These are phyloP conservation scores for Sylvia borin DNA, from an alignment of 2,797 vertebrate genomes.

Conservation along the genomic window DNA sequence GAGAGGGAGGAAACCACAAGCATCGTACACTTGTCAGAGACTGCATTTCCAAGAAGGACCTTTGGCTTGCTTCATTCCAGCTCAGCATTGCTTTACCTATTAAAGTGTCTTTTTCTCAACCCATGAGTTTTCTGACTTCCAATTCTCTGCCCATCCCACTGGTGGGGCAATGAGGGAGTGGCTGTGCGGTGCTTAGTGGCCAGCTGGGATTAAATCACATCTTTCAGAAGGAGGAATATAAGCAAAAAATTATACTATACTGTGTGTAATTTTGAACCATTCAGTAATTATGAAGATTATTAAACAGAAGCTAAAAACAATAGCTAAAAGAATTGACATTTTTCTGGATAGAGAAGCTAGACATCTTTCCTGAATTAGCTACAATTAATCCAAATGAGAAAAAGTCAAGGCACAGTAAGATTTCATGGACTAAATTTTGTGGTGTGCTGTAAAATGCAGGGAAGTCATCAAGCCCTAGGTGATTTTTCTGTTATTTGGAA, in stretches of 20 bases:
- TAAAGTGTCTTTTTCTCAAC: background rate
- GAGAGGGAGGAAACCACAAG: background rate
- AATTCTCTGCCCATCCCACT: background rate
- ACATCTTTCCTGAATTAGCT: background rate
- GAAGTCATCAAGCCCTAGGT: background rate
- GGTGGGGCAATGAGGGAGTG: background rate
- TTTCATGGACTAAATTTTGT: background rate
- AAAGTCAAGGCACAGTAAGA: background rate
- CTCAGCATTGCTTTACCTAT: background rate
- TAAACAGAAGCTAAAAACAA: background rate
- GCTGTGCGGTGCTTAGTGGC: background rate
- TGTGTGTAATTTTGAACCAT: background rate
- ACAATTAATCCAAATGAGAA: background rate
- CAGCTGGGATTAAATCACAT: background rate
- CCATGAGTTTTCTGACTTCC: background rate
- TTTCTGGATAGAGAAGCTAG: background rate
- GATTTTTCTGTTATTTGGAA: background rate
- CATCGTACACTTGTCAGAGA: background rate
- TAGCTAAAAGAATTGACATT: background rate
- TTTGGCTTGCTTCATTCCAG: background rate
- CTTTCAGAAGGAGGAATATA: background rate
- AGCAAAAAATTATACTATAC: background rate
- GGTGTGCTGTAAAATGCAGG: background rate
- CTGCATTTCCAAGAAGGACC: background rate
- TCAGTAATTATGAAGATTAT: background rate